Conservation (phyloP, 2,797 vertebrate genomes). For the Ataeniobius toweri region DNA sequence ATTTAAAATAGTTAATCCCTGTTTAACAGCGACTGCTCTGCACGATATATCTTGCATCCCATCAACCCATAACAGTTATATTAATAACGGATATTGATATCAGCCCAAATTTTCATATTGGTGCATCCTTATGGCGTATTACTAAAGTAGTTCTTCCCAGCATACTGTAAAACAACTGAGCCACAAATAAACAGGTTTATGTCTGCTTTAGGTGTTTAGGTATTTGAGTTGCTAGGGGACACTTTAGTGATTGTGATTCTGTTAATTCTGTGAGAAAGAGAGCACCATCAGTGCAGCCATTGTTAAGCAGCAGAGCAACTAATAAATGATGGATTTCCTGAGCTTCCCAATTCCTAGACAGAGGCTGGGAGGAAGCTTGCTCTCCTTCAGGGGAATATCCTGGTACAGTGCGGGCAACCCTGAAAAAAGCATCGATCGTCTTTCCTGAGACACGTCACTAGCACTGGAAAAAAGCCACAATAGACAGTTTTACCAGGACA, state of each 20-base stretch:
- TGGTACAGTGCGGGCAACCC: neutral
- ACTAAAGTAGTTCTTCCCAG: neutral
- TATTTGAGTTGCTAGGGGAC: neutral
- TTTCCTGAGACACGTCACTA: slow-evolving; percentile 9
- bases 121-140: too few species aligned
- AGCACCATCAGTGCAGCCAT: neutral
- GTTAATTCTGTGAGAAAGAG: neutral
- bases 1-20: too few species aligned
- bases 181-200: neutral
- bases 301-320: neutral
- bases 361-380: slow-evolving; percentile 12
- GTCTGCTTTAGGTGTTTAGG: neutral
- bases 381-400: slow-evolving; percentile 23
- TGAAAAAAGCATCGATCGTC: neutral
- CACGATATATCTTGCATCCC: too few species aligned
- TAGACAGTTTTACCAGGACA: too few species aligned
- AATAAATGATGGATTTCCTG: slow-evolving; percentile 40
- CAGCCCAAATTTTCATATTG: too few species aligned
- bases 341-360: slow-evolving; percentile 23
- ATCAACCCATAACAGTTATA: too few species aligned
- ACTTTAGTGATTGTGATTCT: neutral
- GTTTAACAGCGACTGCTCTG: too few species aligned
- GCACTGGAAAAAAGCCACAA: neutral
- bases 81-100: too few species aligned
- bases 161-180: neutral